Evolutionary conservation across 2,888 invertebrate genomes (phyloP), one percentile per base, ranked within the genome.

Genomic region (Litoditis marina): DNA sequence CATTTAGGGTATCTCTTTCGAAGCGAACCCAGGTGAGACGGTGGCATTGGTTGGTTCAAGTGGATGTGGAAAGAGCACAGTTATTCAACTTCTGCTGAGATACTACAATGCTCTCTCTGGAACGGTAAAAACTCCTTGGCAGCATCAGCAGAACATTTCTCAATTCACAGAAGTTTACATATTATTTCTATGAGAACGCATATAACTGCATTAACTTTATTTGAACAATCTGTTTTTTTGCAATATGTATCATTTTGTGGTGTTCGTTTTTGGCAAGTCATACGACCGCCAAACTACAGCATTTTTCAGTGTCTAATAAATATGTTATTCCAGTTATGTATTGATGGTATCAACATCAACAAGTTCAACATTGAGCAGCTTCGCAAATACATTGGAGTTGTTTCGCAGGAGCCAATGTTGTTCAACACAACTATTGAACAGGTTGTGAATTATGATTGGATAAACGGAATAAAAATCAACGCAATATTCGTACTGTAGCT

Each of bases 331-430:
- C 44, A 65, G 67, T 66, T 60, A 19, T 16, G 27, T 34, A 68
- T 86, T 13, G 86, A 85, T 77, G 85, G 83, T 0, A 63, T 66
- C 5, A 78, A 85, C 65, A 76, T 86, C 5, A 79, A 77, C 25
- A 73, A 81, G 2, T 68, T 85, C 27, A 86, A 86, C 66, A 70
- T 86, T 2, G 82, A 82, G n/a, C 85, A 84, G 83, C 74, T 86
- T 51, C 72, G 86, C 36, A 72, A 78, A n/a, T 64, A 74, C 16
- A 78, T 84, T 47, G 84, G 83, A 2, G 77, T 84, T 13, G 84
- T 84, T 36, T 66, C 65, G n/a, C 76, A 76, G 52, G 75, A 87
- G 69, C 87, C 87, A 2, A 88, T 92, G 5, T 86, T 94, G 13
- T 87, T 87, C 77, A 85, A 84, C 27, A 82, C 82, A 0, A 84